These are phyloP conservation scores for Drosophila diplacantha DNA, from an alignment of 2,888 invertebrate genomes.

Conservation along the genomic window DNA sequence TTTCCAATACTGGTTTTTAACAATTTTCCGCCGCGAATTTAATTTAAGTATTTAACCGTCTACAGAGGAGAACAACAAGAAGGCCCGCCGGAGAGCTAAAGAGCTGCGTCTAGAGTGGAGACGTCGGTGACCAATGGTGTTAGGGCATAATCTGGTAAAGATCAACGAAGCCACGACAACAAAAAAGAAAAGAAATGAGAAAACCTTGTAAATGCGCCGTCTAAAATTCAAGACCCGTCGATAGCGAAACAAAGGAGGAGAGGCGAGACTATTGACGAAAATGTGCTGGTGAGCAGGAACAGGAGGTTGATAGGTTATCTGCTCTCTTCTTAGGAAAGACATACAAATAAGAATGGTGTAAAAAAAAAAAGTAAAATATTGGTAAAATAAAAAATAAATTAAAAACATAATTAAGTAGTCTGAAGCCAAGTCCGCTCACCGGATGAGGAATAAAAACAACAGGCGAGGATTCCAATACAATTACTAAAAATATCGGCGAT, in stretches of 20 bases:
- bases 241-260: neutral
- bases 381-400: too few relatives aligned
- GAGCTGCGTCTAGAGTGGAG: slow-evolving; percentile 16
- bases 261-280: neutral
- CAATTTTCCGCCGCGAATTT: neutral
- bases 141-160: neutral
- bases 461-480: too few relatives aligned
- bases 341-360: too few relatives aligned
- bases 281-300: neutral
- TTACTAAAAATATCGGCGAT: too few relatives aligned
- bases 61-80: neutral
- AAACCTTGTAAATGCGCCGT: neutral
- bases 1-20: slow-evolving; percentile 12
- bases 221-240: too few relatives aligned
- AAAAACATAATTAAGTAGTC: too few relatives aligned
- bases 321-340: too few relatives aligned
- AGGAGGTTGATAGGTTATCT: too few relatives aligned
- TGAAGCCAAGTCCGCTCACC: too few relatives aligned
- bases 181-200: slow-evolving; percentile 2
- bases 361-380: too few relatives aligned
- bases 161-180: neutral
- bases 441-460: too few relatives aligned
- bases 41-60: neutral
- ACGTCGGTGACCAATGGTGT: neutral
- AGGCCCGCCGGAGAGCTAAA: slow-evolving; percentile 6